phyloP scores from a whole-genome alignment of 2,113 vertebrate genomes.

The Misgurnus anguillicaudatus region DNA sequence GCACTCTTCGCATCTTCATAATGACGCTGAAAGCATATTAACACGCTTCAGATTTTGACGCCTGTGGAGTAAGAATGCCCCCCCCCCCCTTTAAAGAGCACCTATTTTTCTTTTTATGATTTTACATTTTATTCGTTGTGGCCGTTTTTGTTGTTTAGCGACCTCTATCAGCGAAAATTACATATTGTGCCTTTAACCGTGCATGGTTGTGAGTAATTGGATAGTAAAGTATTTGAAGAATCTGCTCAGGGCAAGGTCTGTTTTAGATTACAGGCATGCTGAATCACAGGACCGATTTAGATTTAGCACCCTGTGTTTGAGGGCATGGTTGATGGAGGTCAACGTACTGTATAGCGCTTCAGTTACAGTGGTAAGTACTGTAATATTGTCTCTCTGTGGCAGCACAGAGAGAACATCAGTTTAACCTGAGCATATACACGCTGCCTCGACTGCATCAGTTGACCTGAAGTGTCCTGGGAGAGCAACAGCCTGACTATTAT shows the following conservation, averaged over 20 bases:
- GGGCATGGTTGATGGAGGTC: conserved; percentile 36
- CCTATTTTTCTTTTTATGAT: too few species aligned
- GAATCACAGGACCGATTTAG: conserved; percentile 8
- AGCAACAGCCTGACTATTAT: conserved; percentile 17
- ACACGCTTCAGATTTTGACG: too few species aligned
- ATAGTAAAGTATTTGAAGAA: conserved; percentile 23
- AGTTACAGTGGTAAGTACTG: neutral
- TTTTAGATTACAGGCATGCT: conserved; percentile 13
- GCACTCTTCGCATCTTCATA: too few species aligned
- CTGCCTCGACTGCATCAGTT: neutral
- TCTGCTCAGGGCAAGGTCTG: conserved; percentile 10
- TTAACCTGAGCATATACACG: conserved; percentile 10
- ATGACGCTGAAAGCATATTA: too few species aligned
- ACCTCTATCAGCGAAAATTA: neutral
- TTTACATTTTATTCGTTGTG: neutral
- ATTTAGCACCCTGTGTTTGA: neutral
- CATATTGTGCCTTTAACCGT: too few species aligned
- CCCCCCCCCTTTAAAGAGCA: too few species aligned
- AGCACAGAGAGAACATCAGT: neutral
- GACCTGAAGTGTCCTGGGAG: conserved; percentile 18
- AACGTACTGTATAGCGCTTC: neutral
- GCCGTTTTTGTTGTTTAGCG: conserved; percentile 27
- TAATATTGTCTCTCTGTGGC: neutral
- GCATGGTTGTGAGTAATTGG: conserved; percentile 23
- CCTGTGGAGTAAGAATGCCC: too few species aligned